phyloP scores from a whole-genome alignment of 1,140 invertebrate species.

The Zaprionus camerounensis region DNA sequence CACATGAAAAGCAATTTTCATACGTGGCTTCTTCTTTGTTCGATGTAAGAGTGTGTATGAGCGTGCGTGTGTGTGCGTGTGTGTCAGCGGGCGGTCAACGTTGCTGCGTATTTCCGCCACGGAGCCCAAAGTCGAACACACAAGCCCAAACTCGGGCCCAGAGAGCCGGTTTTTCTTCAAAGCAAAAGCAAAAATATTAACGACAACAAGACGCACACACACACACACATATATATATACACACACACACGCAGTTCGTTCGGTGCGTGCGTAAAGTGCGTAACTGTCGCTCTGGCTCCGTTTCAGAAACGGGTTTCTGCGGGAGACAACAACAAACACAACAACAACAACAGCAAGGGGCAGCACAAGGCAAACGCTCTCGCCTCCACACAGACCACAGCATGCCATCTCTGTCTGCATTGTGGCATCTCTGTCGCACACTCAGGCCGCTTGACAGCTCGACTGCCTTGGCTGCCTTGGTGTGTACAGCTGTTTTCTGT shows the following conservation, averaged over 20 bases:
- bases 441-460: not conserved
- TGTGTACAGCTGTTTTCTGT: constrained; percentile 82
- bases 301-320: constrained; percentile 70
- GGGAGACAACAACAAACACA: constrained; percentile 37
- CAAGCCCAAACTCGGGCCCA: constrained; percentile 54
- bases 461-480: constrained; percentile 24
- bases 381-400: constrained; percentile 17
- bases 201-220: constrained; percentile 27
- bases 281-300: constrained; percentile 67
- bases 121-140: constrained; percentile 38
- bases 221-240: constrained; percentile 18
- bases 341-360: not conserved
- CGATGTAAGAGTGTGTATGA: constrained; percentile 23
- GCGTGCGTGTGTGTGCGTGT: constrained; percentile 33
- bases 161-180: constrained; percentile 78
- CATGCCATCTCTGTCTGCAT: constrained; percentile 15
- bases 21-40: constrained; percentile 78
- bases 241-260: constrained; percentile 30
- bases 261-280: constrained; percentile 79
- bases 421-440: constrained; percentile 33
- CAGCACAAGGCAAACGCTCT: constrained; percentile 12
- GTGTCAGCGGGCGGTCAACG: constrained; percentile 52
- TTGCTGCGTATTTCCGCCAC: constrained; percentile 69
- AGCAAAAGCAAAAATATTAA: constrained; percentile 49
- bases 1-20: constrained; percentile 79